Evolutionary conservation across 2,888 invertebrate genomes (phyloP).

Genomic region (Orthonychiurus folsomi): DNA sequence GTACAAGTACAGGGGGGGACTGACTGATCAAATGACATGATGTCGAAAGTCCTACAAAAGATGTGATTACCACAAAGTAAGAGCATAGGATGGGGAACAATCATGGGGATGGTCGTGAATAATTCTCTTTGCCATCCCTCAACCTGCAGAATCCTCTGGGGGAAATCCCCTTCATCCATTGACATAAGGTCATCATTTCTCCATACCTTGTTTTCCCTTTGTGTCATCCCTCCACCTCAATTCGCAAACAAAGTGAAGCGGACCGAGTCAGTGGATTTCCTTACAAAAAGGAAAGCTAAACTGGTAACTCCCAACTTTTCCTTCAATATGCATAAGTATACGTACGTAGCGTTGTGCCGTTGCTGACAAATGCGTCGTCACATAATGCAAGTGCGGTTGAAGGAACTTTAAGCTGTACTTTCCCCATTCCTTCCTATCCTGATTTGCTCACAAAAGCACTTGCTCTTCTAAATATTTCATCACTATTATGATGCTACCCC

Average conservation of each 20-base stretch:
- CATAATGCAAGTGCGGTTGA: too few relatives aligned
- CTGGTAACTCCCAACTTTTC: too few relatives aligned
- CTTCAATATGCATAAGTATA: neutral
- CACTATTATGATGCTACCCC: neutral
- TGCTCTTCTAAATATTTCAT: neutral
- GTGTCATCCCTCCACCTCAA: neutral
- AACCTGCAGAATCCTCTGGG: conserved; percentile 9
- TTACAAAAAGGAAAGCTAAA: too few relatives aligned
- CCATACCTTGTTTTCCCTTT: conserved; percentile 1
- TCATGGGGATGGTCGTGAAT: conserved; percentile 34
- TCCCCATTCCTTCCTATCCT: neutral
- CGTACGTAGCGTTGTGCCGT: too few relatives aligned
- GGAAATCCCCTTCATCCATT: conserved; percentile 6
- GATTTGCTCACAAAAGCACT: neutral
- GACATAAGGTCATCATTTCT: neutral
- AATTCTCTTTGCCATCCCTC: conserved; percentile 31
- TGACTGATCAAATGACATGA: too few relatives aligned
- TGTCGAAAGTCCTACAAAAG: too few relatives aligned
- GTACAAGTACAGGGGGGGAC: too few relatives aligned
- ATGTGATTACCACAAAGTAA: conserved; percentile 32
- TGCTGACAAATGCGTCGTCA: neutral
- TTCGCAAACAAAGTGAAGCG: neutral
- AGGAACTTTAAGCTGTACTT: too few relatives aligned
- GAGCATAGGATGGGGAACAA: conserved; percentile 25
- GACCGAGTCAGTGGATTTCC: too few relatives aligned